These are phyloP conservation scores for Ceratina australensis DNA, from an alignment of 1,140 invertebrate genomes.

Conservation along the genomic window DNA sequence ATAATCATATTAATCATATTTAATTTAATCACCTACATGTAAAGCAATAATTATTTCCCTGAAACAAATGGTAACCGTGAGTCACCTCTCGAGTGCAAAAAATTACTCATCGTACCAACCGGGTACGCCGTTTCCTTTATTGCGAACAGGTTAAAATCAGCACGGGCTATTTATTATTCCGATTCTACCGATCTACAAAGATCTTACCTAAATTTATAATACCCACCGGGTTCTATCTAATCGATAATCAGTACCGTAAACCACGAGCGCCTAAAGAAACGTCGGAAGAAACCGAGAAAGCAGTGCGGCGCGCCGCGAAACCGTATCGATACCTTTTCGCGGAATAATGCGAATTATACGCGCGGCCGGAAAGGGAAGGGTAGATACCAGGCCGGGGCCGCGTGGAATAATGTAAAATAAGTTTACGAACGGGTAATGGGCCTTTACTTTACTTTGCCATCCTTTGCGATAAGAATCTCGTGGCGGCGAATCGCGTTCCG, in stretches of 20 bases:
- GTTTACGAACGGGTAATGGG: conserved; percentile 36
- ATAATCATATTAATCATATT: too few species aligned
- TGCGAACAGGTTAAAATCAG: neutral
- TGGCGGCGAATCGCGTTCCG: conserved; percentile 33
- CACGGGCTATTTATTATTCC: neutral
- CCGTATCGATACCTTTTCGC: conserved; percentile 11
- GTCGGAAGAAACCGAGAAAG: neutral
- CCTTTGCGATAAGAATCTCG: conserved; percentile 43
- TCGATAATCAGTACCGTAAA: neutral
- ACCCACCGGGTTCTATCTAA: neutral
- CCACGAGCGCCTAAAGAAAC: neutral
- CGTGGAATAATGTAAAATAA: conserved; percentile 39
- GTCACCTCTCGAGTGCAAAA: too few species aligned
- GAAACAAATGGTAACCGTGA: too few species aligned
- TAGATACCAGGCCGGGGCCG: neutral
- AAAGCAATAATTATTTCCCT: too few species aligned
- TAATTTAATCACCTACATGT: too few species aligned
- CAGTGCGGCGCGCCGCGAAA: neutral
- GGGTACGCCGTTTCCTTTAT: neutral
- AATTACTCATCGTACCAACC: too few species aligned
- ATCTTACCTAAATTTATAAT: conserved; percentile 7
- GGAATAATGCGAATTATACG: conserved; percentile 28
- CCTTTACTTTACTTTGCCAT: conserved; percentile 33
- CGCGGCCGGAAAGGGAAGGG: neutral
- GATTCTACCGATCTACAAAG: neutral